Base-by-base conservation (phyloP, 2,888 invertebrate genomes). In the Tetragnatha montana region DNA sequence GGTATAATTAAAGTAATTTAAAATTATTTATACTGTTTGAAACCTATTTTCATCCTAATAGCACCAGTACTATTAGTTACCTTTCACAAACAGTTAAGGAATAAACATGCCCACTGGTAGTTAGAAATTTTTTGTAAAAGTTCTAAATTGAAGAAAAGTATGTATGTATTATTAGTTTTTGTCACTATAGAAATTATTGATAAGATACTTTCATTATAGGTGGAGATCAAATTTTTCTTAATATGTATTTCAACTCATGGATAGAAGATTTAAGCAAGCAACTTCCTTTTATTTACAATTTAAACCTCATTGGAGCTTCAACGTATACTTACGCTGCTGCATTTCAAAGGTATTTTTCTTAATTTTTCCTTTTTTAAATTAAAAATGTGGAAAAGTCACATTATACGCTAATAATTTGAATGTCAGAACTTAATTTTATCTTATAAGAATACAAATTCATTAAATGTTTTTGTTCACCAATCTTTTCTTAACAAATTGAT, bases 241-340 rank as follows among this genome's bases (percentile, higher is more conserved):
- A 99, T 94, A 95, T 96, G 92, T 99, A 96, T 94, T 99, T 99
- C 94, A 96, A 97, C 93, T 99, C 99, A 99, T 96, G 98, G 8
- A 96, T 96, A 84, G 96, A 96, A 92, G 98, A 99, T 93, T 97
- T 98, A 92, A 95, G 95, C 92, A 97, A 97, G 94, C 98, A 98
- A 94, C 95, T 99, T 92, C 98, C 99, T 22, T 99, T 99, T 94
- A 95, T 97, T 91, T 99, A 99, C 95, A 99, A 99, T 93, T 97
- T 99, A 94, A 99, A 99, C 93, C 97, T 99, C 94, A 97, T 98
- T 92, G 97, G 99, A 70, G 97, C 97, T 87, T 97, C 98, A 81
- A 96, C 97, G 92, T 99, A 99, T 94, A 98, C 98, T 17, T 99
- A 99, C 94, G 95, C 98, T 93, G 99, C 99, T 89, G 99, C 99